Evolutionary conservation across 2,888 invertebrate species (phyloP).

Genomic region (Chrysolina americana): DNA sequence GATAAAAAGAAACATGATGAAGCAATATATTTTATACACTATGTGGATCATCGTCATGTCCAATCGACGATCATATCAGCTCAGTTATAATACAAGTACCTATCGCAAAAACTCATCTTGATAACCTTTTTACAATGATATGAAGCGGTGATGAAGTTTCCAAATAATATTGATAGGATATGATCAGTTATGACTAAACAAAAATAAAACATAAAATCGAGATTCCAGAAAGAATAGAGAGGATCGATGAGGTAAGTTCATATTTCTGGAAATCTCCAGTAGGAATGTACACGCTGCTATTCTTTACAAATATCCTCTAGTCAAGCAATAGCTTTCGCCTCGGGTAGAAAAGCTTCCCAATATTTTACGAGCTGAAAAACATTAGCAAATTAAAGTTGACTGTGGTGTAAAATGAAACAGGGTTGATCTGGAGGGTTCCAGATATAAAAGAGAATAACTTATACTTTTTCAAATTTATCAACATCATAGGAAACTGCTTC

Average conservation of each 20-base stretch:
- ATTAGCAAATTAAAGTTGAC: too few relatives aligned
- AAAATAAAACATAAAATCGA: background rate
- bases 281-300: constrained; percentile 69
- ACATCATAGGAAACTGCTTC: too few relatives aligned
- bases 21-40: too few relatives aligned
- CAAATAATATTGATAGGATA: constrained; percentile 5
- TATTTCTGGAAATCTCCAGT: constrained; percentile 65
- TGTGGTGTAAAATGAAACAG: too few relatives aligned
- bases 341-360: constrained; percentile 97
- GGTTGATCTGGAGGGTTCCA: background rate
- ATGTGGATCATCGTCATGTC: background rate
- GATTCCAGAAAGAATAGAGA: constrained; percentile 29
- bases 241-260: constrained; percentile 43
- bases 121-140: background rate
- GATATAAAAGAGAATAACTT: background rate
- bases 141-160: background rate
- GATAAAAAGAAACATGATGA: too few relatives aligned
- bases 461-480: too few relatives aligned
- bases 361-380: constrained; percentile 85
- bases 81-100: background rate
- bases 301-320: constrained; percentile 67
- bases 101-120: background rate
- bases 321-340: constrained; percentile 94
- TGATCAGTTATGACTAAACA: background rate
- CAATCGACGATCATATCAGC: background rate